Conservation (phyloP, 2,113 vertebrate genomes). For the Illadopsis cleaveri region DNA sequence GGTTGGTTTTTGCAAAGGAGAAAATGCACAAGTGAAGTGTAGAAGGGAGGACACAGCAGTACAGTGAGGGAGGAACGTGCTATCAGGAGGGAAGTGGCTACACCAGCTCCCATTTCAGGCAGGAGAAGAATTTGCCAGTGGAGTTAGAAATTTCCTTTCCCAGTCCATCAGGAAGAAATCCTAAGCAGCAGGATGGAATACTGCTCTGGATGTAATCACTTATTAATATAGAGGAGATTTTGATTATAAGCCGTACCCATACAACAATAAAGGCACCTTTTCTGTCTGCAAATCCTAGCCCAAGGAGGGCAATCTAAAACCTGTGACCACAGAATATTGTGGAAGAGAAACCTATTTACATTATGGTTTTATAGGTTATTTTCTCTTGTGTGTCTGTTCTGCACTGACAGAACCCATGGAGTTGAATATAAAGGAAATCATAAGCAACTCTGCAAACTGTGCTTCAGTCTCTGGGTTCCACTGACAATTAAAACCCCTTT, state of each 20-base stretch:
- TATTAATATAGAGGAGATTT: not conserved
- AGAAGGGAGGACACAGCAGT: not conserved
- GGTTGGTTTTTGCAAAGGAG: not conserved
- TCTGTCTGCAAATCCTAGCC: not conserved
- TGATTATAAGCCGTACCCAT: not conserved
- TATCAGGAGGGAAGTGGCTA: not conserved
- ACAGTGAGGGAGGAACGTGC: not conserved
- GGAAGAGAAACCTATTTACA: not conserved
- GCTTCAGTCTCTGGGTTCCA: not conserved
- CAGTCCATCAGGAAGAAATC: not conserved
- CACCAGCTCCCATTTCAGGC: not conserved
- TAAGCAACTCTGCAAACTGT: not conserved
- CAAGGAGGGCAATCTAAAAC: not conserved
- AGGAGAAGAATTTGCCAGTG: not conserved
- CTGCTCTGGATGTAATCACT: not conserved
- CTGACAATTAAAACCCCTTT: not conserved
- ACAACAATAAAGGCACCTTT: not conserved
- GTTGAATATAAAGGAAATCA: not conserved
- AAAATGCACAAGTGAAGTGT: not conserved
- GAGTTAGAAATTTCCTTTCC: not conserved
- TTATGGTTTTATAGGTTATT: not conserved
- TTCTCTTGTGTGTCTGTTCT: not conserved
- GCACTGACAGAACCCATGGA: not conserved
- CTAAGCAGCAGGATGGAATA: not conserved
- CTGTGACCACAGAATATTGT: not conserved